Conservation (phyloP, 2,888 invertebrate genomes). For the Drosophila pseudotakahashii region DNA sequence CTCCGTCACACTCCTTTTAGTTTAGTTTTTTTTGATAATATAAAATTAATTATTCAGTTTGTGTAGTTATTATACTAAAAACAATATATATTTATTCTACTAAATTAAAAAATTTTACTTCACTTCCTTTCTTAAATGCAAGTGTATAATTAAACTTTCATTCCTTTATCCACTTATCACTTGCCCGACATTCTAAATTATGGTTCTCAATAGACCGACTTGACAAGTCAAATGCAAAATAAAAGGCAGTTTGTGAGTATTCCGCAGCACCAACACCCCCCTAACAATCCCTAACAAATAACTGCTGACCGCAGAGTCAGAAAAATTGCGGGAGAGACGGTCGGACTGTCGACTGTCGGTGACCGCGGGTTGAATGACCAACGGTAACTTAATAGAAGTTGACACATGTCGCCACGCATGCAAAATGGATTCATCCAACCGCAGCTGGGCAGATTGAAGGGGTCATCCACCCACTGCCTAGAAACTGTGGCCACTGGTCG, state of each 20-base stretch:
- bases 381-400: conserved; percentile 79
- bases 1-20: no score
- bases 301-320: conserved; percentile 63
- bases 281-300: conserved; percentile 32
- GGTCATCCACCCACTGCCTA: conserved; percentile 29
- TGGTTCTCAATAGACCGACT: background rate
- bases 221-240: background rate
- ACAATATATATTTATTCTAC: no score
- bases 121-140: no score
- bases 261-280: conserved; percentile 28
- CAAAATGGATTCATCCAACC: conserved; percentile 79
- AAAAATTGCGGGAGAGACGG: conserved; percentile 15
- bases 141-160: no score
- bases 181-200: no score
- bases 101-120: no score
- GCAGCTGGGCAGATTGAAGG: conserved; percentile 47
- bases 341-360: conserved; percentile 11
- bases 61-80: no score
- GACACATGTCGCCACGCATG: conserved; percentile 81
- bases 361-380: conserved; percentile 73
- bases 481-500: conserved; percentile 1
- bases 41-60: no score
- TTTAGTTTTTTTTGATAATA: no score
- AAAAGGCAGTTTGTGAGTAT: background rate
- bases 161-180: no score